Percentiles rank a stretch among this genome's conserved stretches.
These are phyloP conservation scores for Aphidius ervi DNA, from an alignment of 1,140 invertebrate genomes.

Conservation along the genomic window DNA sequence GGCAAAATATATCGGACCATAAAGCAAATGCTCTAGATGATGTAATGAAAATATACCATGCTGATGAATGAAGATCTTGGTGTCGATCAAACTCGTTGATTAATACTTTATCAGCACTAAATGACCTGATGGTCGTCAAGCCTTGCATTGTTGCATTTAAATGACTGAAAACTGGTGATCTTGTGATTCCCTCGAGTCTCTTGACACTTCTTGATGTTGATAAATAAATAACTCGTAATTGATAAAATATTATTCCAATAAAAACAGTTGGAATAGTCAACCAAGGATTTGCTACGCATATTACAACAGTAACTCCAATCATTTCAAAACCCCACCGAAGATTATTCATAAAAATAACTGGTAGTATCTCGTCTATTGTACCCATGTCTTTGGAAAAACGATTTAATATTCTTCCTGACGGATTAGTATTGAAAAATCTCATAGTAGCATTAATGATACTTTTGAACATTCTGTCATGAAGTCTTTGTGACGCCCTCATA, in stretches of 20 bases:
- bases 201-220: too few relatives aligned
- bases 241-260: too few relatives aligned
- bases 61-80: conserved; percentile 62
- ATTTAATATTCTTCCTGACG: conserved; percentile 61
- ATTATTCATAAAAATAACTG: conserved; percentile 55
- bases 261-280: conserved; percentile 67
- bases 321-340: conserved; percentile 66
- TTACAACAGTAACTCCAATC: conserved; percentile 63
- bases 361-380: conserved; percentile 73
- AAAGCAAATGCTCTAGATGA: conserved; percentile 65
- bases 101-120: too few relatives aligned
- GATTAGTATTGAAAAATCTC: conserved; percentile 86
- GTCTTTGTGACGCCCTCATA: conserved; percentile 69
- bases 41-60: conserved; percentile 66
- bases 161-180: too few relatives aligned
- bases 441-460: conserved; percentile 77
- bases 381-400: conserved; percentile 79
- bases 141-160: too few relatives aligned
- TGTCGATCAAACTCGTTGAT: too few relatives aligned
- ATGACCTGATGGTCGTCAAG: too few relatives aligned
- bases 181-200: too few relatives aligned
- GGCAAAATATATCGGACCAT: conserved; percentile 65
- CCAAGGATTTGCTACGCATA: conserved; percentile 73
- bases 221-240: too few relatives aligned
- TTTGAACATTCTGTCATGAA: conserved; percentile 79